These are phyloP conservation scores for Tachypleus tridentatus DNA, from an alignment of 1,140 invertebrate genomes.

Conservation along the genomic window DNA sequence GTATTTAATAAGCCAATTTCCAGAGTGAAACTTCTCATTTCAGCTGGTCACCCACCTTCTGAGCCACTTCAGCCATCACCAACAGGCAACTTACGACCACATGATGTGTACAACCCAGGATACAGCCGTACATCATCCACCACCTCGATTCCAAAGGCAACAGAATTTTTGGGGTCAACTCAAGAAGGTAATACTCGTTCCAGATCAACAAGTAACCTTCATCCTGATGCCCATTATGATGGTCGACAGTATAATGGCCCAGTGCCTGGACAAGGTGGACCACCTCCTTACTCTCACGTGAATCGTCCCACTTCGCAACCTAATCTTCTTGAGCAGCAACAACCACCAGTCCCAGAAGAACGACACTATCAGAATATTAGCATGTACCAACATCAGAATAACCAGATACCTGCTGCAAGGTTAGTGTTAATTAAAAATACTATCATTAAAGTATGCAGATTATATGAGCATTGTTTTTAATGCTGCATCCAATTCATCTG, in stretches of 20 bases:
- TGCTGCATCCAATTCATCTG: no score
- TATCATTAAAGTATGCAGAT: no score
- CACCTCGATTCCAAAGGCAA: slow-evolving; percentile 20
- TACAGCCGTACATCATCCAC: slow-evolving; percentile 55
- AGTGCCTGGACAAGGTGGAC: slow-evolving; percentile 18
- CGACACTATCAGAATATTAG: slow-evolving; percentile 28
- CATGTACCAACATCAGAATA: slow-evolving; percentile 22
- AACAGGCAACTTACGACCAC: slow-evolving; percentile 27
- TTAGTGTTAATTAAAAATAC: no score
- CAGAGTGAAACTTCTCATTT: no score
- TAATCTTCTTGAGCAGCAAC: slow-evolving; percentile 22
- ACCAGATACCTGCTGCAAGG: no score
- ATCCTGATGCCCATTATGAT: slow-evolving; percentile 11
- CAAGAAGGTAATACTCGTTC: slow-evolving; percentile 1
- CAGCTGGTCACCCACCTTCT: no score
- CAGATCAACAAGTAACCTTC: slow-evolving; percentile 15
- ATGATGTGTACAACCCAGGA: slow-evolving; percentile 54
- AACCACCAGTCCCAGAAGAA: slow-evolving; percentile 27
- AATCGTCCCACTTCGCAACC: slow-evolving; percentile 21
- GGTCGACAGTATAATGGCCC: slow-evolving; percentile 11
- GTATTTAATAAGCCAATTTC: no score
- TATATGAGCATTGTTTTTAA: no score
- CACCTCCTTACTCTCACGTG: neutral
- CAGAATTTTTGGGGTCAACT: slow-evolving; percentile 9
- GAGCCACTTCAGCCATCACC: neutral